Percentiles rank a stretch among this genome's conserved stretches.
phyloP scores from a whole-genome alignment of 2,888 invertebrate species.

The Pyrocoelia pectoralis region DNA sequence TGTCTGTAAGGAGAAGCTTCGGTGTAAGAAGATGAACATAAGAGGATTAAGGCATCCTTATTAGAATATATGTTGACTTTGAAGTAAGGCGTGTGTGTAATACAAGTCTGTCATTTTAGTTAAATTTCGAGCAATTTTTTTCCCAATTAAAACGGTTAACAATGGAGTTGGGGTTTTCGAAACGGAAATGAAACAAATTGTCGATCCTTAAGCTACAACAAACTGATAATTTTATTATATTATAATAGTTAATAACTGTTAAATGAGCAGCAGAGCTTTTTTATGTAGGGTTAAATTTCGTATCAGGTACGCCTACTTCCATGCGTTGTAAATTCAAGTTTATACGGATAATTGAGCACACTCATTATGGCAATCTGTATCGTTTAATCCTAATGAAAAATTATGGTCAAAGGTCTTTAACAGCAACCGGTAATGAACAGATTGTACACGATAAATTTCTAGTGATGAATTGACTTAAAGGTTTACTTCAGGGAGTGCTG shows the following conservation, averaged over 20 bases:
- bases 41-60: constrained; percentile 27
- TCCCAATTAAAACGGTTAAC: background rate
- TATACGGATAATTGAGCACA: constrained; percentile 32
- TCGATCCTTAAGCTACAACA: background rate
- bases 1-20: constrained; percentile 26
- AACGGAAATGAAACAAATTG: constrained; percentile 28
- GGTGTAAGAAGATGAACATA: constrained; percentile 23
- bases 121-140: background rate
- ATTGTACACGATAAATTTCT: constrained; percentile 16
- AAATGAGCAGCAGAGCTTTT: constrained; percentile 27
- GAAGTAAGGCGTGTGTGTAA: constrained; percentile 14
- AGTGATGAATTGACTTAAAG: constrained; percentile 16
- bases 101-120: background rate
- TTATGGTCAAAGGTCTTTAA: constrained; percentile 25
- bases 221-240: constrained; percentile 8
- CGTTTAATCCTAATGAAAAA: constrained; percentile 29
- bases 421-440: constrained; percentile 18
- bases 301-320: constrained; percentile 28
- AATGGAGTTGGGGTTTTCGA: background rate
- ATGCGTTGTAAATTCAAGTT: constrained; percentile 29
- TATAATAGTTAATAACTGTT: constrained; percentile 25
- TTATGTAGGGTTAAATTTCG: constrained; percentile 30
- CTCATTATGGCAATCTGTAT: constrained; percentile 29
- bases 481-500: constrained; percentile 2
- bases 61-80: constrained; percentile 28